These are phyloP conservation scores for Uloborus diversus DNA, from an alignment of 1,140 invertebrate species.

Conservation along the genomic window DNA sequence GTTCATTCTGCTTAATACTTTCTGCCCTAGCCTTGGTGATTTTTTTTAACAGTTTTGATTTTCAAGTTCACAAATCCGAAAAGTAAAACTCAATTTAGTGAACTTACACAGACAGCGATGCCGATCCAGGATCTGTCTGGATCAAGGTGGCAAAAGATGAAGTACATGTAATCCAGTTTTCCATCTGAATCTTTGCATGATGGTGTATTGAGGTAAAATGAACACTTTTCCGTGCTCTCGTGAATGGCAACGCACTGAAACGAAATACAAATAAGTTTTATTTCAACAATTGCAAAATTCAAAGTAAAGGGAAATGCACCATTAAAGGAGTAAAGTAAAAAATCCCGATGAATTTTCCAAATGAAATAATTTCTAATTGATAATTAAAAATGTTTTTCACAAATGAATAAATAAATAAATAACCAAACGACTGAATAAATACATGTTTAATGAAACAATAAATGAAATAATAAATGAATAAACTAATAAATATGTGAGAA, in stretches of 20 bases:
- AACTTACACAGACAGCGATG: constrained; percentile 17
- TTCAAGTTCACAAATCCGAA: background rate
- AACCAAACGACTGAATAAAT: background rate
- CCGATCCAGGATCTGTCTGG: background rate
- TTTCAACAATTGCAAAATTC: constrained; percentile 16
- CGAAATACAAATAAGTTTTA: background rate
- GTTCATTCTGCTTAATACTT: no score
- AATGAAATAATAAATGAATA: no score
- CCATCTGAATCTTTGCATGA: constrained; percentile 26
- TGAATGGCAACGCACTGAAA: constrained; percentile 29
- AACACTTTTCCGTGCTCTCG: constrained; percentile 11
- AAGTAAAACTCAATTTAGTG: background rate
- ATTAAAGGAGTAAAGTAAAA: no score
- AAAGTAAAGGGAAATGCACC: background rate
- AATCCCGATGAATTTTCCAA: background rate
- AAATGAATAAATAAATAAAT: background rate
- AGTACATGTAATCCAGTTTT: constrained; percentile 30
- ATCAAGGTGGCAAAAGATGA: constrained; percentile 15
- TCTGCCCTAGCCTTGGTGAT: no score
- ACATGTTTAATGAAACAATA: no score
- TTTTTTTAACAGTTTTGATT: background rate
- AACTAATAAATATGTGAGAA: no score
- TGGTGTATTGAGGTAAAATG: constrained; percentile 9
- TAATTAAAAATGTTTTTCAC: background rate
- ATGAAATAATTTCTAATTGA: background rate